These are phyloP conservation scores for Colius striatus DNA, from an alignment of 2,113 vertebrate genomes.

Conservation along the genomic window DNA sequence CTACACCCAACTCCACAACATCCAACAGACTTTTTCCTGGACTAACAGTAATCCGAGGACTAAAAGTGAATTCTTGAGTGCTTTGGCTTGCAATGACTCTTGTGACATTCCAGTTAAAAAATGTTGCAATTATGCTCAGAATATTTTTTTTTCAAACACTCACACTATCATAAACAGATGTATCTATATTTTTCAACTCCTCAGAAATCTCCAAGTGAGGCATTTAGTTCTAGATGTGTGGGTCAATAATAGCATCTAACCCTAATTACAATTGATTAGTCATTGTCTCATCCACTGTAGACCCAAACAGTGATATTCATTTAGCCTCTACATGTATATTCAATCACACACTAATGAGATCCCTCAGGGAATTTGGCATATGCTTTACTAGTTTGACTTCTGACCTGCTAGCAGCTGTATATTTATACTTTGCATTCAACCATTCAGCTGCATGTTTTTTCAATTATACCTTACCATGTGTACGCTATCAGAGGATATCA, in stretches of 20 bases:
- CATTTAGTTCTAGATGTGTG: conserved; percentile 73
- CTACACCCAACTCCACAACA: conserved; percentile 47
- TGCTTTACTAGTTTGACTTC: conserved; percentile 80
- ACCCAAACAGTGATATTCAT: conserved; percentile 79
- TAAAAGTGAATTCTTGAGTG: conserved; percentile 24
- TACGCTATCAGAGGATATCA: conserved; percentile 77
- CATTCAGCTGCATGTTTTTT: conserved; percentile 81
- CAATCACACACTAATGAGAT: conserved; percentile 83
- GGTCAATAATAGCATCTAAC: conserved; percentile 76
- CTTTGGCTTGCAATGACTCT: conserved; percentile 16
- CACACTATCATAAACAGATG: conserved; percentile 7
- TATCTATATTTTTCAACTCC: conserved; percentile 59
- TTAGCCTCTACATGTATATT: conserved; percentile 77
- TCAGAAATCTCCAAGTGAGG: conserved; percentile 51
- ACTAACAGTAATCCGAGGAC: not conserved
- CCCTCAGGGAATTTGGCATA: conserved; percentile 76
- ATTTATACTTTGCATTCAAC: conserved; percentile 80
- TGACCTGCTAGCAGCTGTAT: conserved; percentile 81
- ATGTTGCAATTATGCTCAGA: conserved; percentile 23
- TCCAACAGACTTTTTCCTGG: conserved; percentile 39
- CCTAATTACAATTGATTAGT: conserved; percentile 83
- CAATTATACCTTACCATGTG: conserved; percentile 83
- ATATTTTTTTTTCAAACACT: not conserved
- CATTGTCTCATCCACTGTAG: conserved; percentile 79
- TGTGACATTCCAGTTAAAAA: conserved; percentile 51